Evolutionary conservation across 2,797 vertebrate genomes (phyloP).

Genomic region (Basileuterus tristriatus): DNA sequence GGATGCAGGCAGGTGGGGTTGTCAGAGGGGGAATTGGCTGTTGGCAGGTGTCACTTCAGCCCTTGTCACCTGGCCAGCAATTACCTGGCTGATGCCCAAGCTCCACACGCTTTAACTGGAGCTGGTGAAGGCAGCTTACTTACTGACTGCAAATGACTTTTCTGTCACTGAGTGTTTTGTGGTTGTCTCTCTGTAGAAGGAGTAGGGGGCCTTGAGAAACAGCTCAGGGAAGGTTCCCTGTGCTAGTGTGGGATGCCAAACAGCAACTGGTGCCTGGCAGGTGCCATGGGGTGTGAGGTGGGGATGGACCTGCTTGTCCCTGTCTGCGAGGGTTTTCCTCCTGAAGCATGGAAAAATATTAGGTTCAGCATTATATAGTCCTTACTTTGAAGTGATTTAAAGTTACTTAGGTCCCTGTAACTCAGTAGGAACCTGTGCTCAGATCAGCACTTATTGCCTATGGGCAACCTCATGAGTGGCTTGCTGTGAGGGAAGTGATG

Average conservation of each 20-base stretch:
- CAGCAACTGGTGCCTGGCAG: accelerated
- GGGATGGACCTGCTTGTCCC: accelerated
- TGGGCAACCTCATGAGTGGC: neutral
- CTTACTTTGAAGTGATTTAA: neutral
- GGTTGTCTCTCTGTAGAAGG: neutral
- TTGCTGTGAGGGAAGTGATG: neutral
- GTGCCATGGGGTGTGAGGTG: accelerated
- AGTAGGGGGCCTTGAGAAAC: accelerated
- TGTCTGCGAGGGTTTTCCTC: neutral
- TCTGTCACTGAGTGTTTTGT: neutral
- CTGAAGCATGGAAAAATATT: neutral
- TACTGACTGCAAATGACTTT: neutral
- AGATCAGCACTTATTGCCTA: neutral
- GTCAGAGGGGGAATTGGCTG: accelerated
- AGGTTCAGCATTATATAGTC: neutral
- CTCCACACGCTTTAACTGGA: accelerated
- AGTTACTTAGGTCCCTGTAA: neutral
- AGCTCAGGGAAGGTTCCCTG: neutral
- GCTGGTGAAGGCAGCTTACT: neutral
- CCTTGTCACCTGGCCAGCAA: too few species aligned
- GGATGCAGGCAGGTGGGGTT: accelerated
- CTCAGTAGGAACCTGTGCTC: neutral
- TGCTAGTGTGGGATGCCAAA: accelerated
- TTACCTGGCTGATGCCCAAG: accelerated
- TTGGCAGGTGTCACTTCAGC: neutral